phyloP scores from a whole-genome alignment of 92 coral and sea anemone species.

The Zoanthus sansibaricus region DNA sequence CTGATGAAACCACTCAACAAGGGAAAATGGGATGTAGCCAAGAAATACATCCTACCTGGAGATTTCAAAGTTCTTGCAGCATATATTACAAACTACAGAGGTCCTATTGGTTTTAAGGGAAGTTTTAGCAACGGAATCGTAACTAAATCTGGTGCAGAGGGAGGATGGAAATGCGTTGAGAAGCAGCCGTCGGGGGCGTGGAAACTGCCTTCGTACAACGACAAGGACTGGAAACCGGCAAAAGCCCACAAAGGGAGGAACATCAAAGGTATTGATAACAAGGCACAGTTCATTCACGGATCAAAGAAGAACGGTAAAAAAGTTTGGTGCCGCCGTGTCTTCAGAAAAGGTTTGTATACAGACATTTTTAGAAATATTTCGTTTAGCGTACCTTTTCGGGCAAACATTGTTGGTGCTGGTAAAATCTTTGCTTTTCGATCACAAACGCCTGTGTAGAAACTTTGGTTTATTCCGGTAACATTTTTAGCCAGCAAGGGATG shows the following conservation, averaged over 20 bases:
- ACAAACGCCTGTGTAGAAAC: no score
- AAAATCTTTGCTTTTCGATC: no score
- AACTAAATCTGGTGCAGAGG: neutral
- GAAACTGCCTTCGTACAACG: neutral
- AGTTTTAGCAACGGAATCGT: no score
- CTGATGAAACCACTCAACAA: constrained; percentile 6
- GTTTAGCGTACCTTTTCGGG: no score
- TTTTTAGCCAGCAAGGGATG: no score
- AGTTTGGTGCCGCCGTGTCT: neutral
- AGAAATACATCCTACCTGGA: neutral
- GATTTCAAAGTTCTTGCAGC: neutral
- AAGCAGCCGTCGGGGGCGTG: neutral
- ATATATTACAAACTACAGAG: neutral
- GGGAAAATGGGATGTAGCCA: neutral
- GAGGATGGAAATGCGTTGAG: constrained; percentile 10
- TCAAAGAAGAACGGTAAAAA: neutral
- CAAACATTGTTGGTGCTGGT: no score
- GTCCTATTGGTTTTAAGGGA: neutral
- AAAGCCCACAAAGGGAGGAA: neutral
- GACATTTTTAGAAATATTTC: no score
- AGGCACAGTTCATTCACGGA: neutral
- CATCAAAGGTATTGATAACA: neutral
- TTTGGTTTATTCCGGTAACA: no score
- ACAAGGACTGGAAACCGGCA: neutral
- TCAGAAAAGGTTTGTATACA: neutral